Evolutionary conservation across 2,888 invertebrate species (phyloP).

Genomic region (Electrophaes corylata): DNA sequence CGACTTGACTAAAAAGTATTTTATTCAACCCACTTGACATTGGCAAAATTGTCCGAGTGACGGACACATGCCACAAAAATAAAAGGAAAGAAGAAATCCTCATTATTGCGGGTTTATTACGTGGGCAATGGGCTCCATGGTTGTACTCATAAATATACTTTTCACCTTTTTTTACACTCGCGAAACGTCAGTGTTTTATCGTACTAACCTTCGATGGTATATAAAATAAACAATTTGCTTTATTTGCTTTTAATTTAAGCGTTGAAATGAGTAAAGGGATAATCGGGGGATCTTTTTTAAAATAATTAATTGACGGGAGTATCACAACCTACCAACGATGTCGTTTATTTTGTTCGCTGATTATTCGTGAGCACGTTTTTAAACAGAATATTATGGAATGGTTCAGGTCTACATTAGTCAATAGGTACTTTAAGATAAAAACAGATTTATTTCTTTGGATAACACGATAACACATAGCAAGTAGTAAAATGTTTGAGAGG

Average conservation of each 20-base stretch:
- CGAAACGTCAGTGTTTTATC: background rate
- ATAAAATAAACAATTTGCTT: background rate
- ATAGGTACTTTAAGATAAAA: background rate
- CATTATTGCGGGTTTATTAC: too few relatives aligned
- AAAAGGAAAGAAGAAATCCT: too few relatives aligned
- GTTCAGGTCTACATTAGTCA: constrained; percentile 5
- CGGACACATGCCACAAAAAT: too few relatives aligned
- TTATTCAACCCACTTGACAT: too few relatives aligned
- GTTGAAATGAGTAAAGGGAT: constrained; percentile 7
- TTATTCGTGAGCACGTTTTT: constrained; percentile 34
- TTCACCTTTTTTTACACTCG: too few relatives aligned
- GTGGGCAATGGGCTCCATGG: too few relatives aligned
- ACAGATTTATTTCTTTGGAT: background rate
- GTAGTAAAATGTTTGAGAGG: too few relatives aligned
- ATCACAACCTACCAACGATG: constrained; percentile 23
- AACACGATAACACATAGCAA: too few relatives aligned
- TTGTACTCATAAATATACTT: too few relatives aligned
- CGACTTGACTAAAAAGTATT: too few relatives aligned
- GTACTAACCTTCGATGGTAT: background rate
- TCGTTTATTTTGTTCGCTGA: constrained; percentile 25
- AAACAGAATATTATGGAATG: background rate
- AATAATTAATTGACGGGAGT: constrained; percentile 12
- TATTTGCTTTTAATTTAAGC: constrained; percentile 1
- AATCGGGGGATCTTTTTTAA: constrained; percentile 6
- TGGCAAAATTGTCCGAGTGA: too few relatives aligned